Percentiles rank a stretch among this genome's conserved stretches.
Conservation (phyloP, 2,888 invertebrate species). For the Antheraea assamensis region DNA sequence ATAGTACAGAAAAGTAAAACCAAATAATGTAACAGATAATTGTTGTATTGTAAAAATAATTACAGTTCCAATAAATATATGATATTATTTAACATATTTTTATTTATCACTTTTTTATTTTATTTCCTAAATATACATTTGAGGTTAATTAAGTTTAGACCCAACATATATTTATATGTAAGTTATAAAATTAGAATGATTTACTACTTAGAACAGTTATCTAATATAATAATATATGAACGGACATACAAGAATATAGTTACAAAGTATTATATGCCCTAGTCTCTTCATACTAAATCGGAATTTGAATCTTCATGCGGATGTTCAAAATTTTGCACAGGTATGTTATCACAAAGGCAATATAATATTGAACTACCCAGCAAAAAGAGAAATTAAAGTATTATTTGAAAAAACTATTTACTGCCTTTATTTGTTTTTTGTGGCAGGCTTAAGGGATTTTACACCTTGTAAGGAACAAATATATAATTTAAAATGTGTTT, state of each 20-base stretch:
- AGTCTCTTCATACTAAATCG: no score
- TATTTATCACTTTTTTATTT: background rate
- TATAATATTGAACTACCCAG: no score
- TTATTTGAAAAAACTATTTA: no score
- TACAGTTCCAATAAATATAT: slow-evolving; percentile 7
- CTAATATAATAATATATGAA: no score
- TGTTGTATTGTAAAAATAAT: slow-evolving; percentile 11
- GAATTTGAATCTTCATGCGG: no score
- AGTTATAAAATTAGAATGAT: background rate
- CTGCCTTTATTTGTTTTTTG: no score
- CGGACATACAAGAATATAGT: no score
- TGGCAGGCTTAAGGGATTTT: background rate
- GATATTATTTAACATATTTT: background rate
- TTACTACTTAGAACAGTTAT: background rate
- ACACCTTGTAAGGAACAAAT: background rate
- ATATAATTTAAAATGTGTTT: background rate
- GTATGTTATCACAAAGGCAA: no score
- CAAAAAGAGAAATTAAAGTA: no score
- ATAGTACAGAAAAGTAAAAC: slow-evolving; percentile 51
- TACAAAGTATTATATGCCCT: no score
- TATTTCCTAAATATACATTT: background rate
- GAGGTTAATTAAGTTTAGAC: background rate
- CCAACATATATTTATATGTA: background rate
- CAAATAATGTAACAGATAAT: slow-evolving; percentile 39
- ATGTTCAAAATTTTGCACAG: no score